phyloP scores from a whole-genome alignment of 2,797 vertebrate species.

The Scarus forsteni region DNA sequence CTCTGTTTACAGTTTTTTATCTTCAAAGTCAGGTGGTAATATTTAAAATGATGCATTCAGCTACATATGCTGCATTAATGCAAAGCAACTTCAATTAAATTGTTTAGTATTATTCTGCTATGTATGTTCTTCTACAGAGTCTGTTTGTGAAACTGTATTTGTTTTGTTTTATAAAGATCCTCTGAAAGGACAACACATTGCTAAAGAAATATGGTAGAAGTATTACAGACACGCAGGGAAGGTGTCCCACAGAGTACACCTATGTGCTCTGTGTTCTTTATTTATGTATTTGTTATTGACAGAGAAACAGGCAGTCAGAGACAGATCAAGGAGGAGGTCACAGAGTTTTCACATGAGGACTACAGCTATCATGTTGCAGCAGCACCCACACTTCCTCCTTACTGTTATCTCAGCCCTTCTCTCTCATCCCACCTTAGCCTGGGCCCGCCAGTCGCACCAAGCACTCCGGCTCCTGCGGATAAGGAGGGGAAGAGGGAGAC shows the following conservation, averaged over 20 bases:
- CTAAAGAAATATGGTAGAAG: conserved; percentile 3
- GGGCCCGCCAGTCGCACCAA: conserved; percentile 68
- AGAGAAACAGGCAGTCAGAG: conserved; percentile 36
- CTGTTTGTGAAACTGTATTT: no score
- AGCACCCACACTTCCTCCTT: conserved; percentile 83
- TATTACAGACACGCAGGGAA: conserved; percentile 13
- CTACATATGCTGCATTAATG: no score
- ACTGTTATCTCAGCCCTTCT: conserved; percentile 82
- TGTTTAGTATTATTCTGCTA: no score
- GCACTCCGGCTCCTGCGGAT: conserved; percentile 80
- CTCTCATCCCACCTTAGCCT: conserved; percentile 73
- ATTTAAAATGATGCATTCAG: no score
- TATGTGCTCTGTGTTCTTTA: not conserved
- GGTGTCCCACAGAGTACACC: conserved; percentile 15
- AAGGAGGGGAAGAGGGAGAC: conserved; percentile 83
- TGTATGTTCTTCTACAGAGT: no score
- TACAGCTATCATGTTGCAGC: conserved; percentile 83
- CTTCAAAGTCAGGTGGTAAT: no score
- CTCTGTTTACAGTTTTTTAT: no score
- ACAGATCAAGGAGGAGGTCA: conserved; percentile 78
- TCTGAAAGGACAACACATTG: conserved; percentile 1
- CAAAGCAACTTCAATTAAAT: no score
- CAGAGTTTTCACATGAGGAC: conserved; percentile 76
- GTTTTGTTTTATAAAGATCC: no score
- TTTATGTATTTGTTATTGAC: conserved; percentile 40